A percentile compares a stretch with the other conserved stretches of the same genome.
Evolutionary conservation across 2,797 vertebrate species (phyloP).

Genomic region (Liparis tanakae): DNA sequence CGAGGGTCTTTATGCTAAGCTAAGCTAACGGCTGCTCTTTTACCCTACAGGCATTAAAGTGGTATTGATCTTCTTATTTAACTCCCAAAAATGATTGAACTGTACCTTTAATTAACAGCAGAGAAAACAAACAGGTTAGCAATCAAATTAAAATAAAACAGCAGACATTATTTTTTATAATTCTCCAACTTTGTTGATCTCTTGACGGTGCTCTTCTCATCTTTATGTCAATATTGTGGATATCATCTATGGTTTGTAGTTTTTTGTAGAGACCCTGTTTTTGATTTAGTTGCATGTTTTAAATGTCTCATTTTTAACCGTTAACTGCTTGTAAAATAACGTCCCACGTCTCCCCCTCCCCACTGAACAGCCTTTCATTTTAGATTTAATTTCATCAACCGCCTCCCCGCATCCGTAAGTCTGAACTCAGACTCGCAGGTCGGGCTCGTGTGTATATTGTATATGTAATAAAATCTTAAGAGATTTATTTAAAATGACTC

Average conservation of each 20-base stretch:
- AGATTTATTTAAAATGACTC: conserved; percentile 74
- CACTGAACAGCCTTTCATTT: conserved; percentile 53
- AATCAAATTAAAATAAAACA: not conserved
- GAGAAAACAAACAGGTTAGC: conserved; percentile 1
- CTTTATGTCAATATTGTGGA: conserved; percentile 64
- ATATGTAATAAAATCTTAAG: conserved; percentile 77
- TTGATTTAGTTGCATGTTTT: conserved; percentile 53
- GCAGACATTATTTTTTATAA: conserved; percentile 55
- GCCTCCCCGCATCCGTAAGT: conserved; percentile 45
- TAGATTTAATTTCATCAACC: conserved; percentile 33
- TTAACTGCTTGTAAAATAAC: conserved; percentile 62
- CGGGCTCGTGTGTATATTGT: conserved; percentile 67
- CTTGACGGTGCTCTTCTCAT: conserved; percentile 17
- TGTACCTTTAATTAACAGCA: conserved; percentile 24
- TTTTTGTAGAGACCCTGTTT: conserved; percentile 50
- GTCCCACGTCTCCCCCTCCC: conserved; percentile 41
- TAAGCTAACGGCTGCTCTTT: not conserved
- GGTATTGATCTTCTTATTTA: not conserved
- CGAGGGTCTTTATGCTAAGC: conserved; percentile 1
- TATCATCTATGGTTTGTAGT: conserved; percentile 60
- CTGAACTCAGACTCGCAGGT: conserved; percentile 58
- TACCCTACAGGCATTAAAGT: not conserved
- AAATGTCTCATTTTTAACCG: conserved; percentile 42
- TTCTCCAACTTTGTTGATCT: conserved; percentile 17
- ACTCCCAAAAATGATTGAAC: conserved; percentile 1